Percentiles rank a stretch among this genome's conserved stretches.
Conservation (phyloP, 2,888 invertebrate species). For the Seira ritae region DNA sequence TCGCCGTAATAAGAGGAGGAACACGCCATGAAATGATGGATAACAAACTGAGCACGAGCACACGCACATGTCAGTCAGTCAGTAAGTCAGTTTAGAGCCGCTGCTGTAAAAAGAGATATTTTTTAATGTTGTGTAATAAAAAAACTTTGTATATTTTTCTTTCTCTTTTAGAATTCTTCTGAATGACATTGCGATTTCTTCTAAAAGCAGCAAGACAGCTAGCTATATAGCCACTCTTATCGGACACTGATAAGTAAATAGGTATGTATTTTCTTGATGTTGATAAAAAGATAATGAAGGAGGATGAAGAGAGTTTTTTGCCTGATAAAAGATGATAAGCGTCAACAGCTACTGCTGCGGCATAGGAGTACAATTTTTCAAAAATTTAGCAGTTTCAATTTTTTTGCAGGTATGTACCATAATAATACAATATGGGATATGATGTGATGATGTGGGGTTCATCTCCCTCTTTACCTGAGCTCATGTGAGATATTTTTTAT, state of each 20-base stretch:
- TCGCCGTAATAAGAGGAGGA: not conserved
- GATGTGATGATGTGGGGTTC: not conserved
- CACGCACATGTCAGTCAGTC: not conserved
- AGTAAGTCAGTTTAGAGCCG: not conserved
- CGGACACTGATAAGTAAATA: not conserved
- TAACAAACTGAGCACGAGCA: not conserved
- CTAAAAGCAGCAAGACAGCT: not conserved
- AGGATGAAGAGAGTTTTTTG: slow-evolving; percentile 14
- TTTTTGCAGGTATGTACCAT: not conserved
- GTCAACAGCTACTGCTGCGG: no score
- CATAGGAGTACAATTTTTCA: no score
- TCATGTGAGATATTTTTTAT: not conserved
- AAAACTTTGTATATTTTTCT: not conserved
- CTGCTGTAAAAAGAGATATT: not conserved
- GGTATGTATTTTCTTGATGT: no score
- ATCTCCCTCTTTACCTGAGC: slow-evolving; percentile 4
- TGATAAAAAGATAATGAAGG: not conserved
- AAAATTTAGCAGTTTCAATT: not conserved
- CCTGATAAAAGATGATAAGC: slow-evolving; percentile 1
- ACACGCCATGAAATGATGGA: not conserved
- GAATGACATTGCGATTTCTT: slow-evolving; percentile 1
- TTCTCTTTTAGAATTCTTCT: not conserved
- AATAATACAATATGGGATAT: no score
- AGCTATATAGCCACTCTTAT: not conserved
- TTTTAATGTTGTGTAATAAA: slow-evolving; percentile 10